phyloP scores from a whole-genome alignment of 2,113 vertebrate species.

The Neodontobutis hainanensis region DNA sequence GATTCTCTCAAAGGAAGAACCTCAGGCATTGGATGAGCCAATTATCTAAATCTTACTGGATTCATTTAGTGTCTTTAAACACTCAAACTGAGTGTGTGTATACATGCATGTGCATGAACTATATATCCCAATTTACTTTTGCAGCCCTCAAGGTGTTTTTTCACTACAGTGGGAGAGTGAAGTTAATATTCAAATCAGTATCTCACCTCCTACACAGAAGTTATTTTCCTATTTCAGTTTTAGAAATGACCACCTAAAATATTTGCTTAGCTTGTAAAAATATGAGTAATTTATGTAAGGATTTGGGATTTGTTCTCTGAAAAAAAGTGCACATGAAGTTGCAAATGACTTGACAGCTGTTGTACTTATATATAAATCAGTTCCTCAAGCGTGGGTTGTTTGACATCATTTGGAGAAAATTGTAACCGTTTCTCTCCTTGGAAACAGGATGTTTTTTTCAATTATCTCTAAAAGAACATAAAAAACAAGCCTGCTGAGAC shows the following conservation, averaged over 20 bases:
- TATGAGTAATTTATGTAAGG: too few relatives aligned
- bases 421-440: conserved; percentile 61
- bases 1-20: conserved; percentile 10
- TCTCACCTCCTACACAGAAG: too few relatives aligned
- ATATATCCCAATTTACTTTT: background rate
- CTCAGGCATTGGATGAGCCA: conserved; percentile 1
- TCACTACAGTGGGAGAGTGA: background rate
- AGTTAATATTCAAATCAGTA: background rate
- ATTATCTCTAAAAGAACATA: conserved; percentile 35
- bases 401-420: conserved; percentile 72
- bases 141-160: conserved; percentile 6
- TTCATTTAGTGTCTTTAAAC: conserved; percentile 20
- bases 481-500: conserved; percentile 54
- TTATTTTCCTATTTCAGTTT: too few relatives aligned
- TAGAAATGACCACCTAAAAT: too few relatives aligned
- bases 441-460: conserved; percentile 83
- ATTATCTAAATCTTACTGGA: background rate
- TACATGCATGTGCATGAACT: conserved; percentile 13
- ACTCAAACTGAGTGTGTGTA: background rate
- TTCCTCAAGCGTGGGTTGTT: conserved; percentile 40
- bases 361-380: conserved; percentile 42
- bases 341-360: conserved; percentile 25
- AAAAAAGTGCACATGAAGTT: background rate
- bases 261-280: too few relatives aligned
- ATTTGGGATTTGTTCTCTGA: background rate